Evolutionary conservation across 2,113 vertebrate species (phyloP).

Genomic region (Podarcis cretensis): DNA sequence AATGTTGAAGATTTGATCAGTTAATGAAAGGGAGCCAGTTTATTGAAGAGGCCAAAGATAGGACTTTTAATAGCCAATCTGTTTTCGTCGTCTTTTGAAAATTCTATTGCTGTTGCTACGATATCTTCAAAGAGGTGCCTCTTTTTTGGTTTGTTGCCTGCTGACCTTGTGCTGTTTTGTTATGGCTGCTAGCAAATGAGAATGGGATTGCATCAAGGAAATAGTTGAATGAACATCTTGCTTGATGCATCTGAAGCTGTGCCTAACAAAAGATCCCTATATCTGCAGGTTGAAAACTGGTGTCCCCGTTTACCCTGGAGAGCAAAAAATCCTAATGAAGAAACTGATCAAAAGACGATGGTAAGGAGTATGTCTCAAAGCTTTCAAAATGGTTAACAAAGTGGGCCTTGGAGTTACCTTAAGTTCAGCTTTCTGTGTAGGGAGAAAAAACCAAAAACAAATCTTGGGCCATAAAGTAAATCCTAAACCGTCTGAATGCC

Average conservation of each 20-base stretch:
- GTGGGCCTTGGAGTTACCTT: not conserved
- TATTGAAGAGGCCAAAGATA: not conserved
- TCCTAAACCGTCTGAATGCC: not conserved
- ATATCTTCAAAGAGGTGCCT: not conserved
- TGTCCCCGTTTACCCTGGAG: conserved; percentile 97
- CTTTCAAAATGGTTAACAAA: not conserved
- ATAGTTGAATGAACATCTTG: not conserved
- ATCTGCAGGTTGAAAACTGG: conserved; percentile 97
- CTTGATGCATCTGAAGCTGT: conserved; percentile 16
- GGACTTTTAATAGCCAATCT: conserved; percentile 25
- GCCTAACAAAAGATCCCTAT: conserved; percentile 18
- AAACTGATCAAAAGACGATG: conserved; percentile 85
- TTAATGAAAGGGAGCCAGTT: not conserved
- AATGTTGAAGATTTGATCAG: not conserved
- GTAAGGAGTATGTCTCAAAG: conserved; percentile 71
- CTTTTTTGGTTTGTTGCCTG: not conserved
- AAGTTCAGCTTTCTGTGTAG: not conserved
- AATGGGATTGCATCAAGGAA: not conserved
- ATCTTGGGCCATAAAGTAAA: not conserved
- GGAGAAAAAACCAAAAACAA: not conserved
- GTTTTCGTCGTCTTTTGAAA: conserved; percentile 33
- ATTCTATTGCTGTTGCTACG: conserved; percentile 9
- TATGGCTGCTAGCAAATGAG: conserved; percentile 2
- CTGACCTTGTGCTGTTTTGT: conserved; percentile 13
- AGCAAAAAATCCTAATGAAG: conserved; percentile 86